These are phyloP conservation scores for Diphyllodes magnificus DNA, from an alignment of 2,113 vertebrate genomes.

Conservation along the genomic window DNA sequence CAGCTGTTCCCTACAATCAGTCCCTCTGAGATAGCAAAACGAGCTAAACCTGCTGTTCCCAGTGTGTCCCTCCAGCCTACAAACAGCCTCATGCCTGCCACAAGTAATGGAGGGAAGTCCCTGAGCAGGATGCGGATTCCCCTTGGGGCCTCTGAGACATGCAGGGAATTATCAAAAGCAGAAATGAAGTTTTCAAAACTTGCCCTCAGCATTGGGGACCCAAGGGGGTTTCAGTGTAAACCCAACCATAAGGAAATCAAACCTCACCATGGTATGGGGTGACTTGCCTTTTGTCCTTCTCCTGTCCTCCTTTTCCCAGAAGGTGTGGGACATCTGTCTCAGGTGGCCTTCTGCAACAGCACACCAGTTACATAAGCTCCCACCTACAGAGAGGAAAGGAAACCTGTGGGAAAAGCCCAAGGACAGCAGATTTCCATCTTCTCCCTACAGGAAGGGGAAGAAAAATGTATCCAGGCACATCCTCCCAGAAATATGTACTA, in stretches of 20 bases:
- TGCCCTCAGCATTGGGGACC: not conserved
- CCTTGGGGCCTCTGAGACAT: not conserved
- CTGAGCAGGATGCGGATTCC: not conserved
- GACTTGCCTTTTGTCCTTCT: not conserved
- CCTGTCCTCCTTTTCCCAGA: not conserved
- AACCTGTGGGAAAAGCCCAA: not conserved
- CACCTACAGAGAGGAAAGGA: not conserved
- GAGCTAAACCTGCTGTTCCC: slow-evolving; percentile 3
- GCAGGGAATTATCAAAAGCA: not conserved
- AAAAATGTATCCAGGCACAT: not conserved
- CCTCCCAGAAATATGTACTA: not conserved
- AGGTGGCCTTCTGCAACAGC: not conserved
- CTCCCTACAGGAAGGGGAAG: not conserved
- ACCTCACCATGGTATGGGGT: not conserved
- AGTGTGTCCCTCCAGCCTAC: not conserved
- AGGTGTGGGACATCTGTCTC: not conserved
- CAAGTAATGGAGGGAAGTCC: not conserved
- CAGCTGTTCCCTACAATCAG: slow-evolving; percentile 46
- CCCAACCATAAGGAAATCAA: not conserved
- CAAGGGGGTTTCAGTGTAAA: not conserved
- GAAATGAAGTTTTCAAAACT: not conserved
- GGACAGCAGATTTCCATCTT: not conserved
- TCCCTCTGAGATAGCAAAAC: not conserved
- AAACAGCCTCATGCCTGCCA: not conserved
- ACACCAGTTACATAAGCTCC: not conserved